Evolutionary conservation across 2,113 vertebrate species (phyloP).

Genomic region (Microtus pennsylvanicus): DNA sequence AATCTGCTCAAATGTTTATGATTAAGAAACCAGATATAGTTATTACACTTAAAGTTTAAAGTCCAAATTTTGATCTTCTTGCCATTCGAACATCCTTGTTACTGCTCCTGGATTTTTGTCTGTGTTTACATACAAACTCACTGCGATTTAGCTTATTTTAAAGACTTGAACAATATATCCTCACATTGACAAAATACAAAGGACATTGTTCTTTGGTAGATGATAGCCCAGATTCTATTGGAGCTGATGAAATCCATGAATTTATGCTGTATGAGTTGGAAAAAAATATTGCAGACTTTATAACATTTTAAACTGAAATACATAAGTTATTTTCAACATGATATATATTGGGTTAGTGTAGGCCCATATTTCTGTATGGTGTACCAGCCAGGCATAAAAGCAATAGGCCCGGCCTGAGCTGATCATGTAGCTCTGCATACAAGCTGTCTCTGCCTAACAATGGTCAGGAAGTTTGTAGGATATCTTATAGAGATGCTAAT

Average conservation of each 20-base stretch:
- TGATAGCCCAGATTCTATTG: not conserved
- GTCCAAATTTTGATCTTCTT: not conserved
- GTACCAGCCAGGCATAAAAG: too few relatives aligned
- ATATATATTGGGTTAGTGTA: not conserved
- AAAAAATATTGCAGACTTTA: not conserved
- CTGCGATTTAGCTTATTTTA: not conserved
- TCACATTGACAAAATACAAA: constrained; percentile 34
- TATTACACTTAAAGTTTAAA: constrained; percentile 19
- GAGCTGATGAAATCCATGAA: not conserved
- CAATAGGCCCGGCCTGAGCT: too few relatives aligned
- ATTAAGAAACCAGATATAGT: not conserved
- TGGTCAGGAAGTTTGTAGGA: too few relatives aligned
- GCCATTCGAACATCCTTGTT: not conserved
- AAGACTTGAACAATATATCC: not conserved
- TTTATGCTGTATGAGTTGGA: not conserved
- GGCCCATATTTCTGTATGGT: too few relatives aligned
- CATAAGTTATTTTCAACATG: not conserved
- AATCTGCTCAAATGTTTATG: not conserved
- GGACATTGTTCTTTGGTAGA: not conserved
- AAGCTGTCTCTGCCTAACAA: too few relatives aligned
- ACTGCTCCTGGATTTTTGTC: not conserved
- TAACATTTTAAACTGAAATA: not conserved
- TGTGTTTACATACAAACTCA: not conserved
- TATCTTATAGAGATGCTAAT: too few relatives aligned
- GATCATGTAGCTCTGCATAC: too few relatives aligned